Evolutionary conservation across 2,888 invertebrate genomes (phyloP), one percentile per base, ranked within the genome.

Genomic region (Chouioia cunea): DNA sequence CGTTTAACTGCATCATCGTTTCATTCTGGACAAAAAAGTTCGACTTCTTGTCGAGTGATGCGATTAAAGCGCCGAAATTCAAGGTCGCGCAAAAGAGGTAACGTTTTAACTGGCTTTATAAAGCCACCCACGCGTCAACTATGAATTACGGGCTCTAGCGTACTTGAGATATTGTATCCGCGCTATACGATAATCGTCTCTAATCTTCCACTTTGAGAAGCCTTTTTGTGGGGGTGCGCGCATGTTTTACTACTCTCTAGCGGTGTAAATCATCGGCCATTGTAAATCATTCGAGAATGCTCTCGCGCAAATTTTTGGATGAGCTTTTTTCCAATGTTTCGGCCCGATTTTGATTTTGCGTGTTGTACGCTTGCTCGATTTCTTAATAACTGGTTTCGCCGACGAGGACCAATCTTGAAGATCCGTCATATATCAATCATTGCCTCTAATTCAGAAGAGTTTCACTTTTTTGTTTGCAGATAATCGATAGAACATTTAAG

Each of bases 151-250:
- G 59, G 1, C 65, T 65, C 69, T 58, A 58, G 50, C 44, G 47
- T 23, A 62, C 59, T 23, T 53, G 65, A 69, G 36, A 67, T 63
- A 83, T 27, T 27, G 27, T 27, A 27, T 81, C 81, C 82, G 81
- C 83, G 82, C 79, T 79, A n/a, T n/a, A 78, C 78, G 81, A 84
- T 85, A 85, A 85, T 85, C 82, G 81, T 80, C 83, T 81, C 83
- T 85, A 85, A 85, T 85, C 84, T 84, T 85, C 85, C 84, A 84
- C 84, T 85, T 84, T 84, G 79, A 36, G 10, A 15, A 48, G 76
- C 80, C 79, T 27, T 48, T 6, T 8, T 27, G 36, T 20, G 53
- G 14, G 10, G 36, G 6, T 15, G 20, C 47, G 20, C 47, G 23
- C 36, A 10, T 36, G 36, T 12, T 59, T 58, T 53, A 48, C 36